Percentiles rank a stretch among this genome's conserved stretches.
phyloP scores from a whole-genome alignment of 1,140 invertebrate species.

The Oppia nitens region DNA sequence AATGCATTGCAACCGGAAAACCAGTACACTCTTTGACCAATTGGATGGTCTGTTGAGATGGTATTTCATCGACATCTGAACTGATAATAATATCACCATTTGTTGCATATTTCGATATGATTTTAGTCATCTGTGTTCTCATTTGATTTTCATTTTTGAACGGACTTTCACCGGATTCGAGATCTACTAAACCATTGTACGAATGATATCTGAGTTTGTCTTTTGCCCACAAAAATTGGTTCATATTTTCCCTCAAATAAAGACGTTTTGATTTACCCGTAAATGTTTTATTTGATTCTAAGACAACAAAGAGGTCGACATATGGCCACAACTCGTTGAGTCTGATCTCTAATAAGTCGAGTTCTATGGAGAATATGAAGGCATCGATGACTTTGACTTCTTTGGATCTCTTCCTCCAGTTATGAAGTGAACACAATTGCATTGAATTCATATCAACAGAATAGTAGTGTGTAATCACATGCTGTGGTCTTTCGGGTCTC shows the following conservation, averaged over 20 bases:
- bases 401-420: neutral
- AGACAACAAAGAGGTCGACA: constrained; percentile 7
- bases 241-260: neutral
- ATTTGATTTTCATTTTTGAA: constrained; percentile 6
- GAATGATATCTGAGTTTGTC: neutral
- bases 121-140: neutral
- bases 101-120: neutral
- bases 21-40: neutral
- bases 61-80: constrained; percentile 11
- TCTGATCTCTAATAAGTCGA: constrained; percentile 8
- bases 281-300: constrained; percentile 4
- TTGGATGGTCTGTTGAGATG: neutral
- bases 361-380: constrained; percentile 4
- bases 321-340: constrained; percentile 4
- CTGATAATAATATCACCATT: neutral
- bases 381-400: constrained; percentile 2
- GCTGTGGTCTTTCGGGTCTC: neutral
- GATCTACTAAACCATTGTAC: neutral
- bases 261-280: constrained; percentile 1
- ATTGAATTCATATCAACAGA: neutral
- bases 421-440: neutral
- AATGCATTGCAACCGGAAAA: neutral
- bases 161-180: neutral
- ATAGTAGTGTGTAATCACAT: neutral
- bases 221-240: constrained; percentile 2